These are phyloP conservation scores for Pterocles gutturalis DNA, from an alignment of 2,113 vertebrate species.

Conservation along the genomic window DNA sequence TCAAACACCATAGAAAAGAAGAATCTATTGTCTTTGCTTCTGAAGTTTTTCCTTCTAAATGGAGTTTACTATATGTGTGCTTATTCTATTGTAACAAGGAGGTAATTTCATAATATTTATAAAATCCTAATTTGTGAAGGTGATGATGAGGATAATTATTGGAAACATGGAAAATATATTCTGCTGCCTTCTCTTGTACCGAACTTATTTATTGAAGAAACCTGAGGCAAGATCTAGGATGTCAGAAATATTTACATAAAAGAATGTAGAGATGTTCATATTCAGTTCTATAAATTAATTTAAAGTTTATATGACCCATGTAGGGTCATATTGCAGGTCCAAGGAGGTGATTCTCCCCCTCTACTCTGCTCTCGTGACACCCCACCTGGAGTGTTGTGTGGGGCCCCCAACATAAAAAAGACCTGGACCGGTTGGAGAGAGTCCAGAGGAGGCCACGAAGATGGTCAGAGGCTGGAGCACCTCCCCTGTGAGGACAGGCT, in stretches of 20 bases:
- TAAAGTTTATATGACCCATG: background rate
- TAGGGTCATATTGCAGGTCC: background rate
- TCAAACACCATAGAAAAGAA: background rate
- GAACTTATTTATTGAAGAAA: background rate
- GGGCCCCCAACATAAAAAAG: too few species aligned
- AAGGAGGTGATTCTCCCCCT: too few species aligned
- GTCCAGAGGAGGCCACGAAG: too few species aligned
- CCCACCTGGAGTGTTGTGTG: too few species aligned
- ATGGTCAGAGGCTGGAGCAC: too few species aligned
- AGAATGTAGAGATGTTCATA: background rate
- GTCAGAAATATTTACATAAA: background rate
- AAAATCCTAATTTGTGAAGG: background rate
- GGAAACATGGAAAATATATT: background rate
- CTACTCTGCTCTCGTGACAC: too few species aligned
- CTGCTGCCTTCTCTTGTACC: background rate
- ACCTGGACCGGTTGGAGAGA: too few species aligned
- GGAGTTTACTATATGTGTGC: background rate
- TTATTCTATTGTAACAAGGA: background rate
- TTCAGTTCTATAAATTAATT: background rate
- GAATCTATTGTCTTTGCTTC: background rate
- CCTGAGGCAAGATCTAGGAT: background rate
- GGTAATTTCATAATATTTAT: background rate
- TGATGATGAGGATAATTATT: background rate
- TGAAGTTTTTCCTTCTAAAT: background rate
- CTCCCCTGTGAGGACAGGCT: too few species aligned